Base-by-base conservation (phyloP, 2,888 invertebrate species). In the Drosophila koepferae region DNA sequence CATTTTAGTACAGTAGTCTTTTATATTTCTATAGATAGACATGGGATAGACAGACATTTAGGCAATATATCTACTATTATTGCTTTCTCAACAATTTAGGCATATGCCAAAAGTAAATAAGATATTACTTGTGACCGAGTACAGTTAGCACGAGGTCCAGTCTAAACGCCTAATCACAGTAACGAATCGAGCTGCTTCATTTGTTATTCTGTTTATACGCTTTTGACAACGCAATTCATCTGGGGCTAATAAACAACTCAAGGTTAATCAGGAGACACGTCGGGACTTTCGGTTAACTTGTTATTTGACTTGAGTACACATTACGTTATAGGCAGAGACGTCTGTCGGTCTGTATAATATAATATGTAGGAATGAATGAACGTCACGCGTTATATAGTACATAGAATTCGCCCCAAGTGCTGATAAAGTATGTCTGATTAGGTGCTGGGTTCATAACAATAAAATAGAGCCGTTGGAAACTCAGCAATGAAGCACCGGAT, bases 361-460 rank as follows among this genome's bases (percentile, higher is more conserved):
- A 16, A 9, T 20, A 36, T 53, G 7, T 53, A 4, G 8, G 2
- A 8, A 20, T 34, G 49, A 51, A 51, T 51, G 49, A 51, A 34
- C 18, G 31, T 40, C 23, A 46, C 1, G 36, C 46, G 20, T 40
- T 28, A 28, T 28, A 28, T 28, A 20, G 20, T 20, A 28, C 28
- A 40, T 23, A 12, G 38, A 46, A 41, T 51, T 41, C 34, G 49
- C 51, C 34, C 68, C 61, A 38, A 73, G 71, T 76, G 73, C 66
- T 70, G 63, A 73, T 76, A 73, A 65, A 49, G 55, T 59, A 23
- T 14, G 36, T 44, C 61, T 66, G 75, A 75, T 75, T 53, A 63
- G 46, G 2, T 23, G 54, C 34, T n/a, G 23, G 58, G 61, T 59
- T 62, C 34, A 55, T 67, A 51, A 51, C 40, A 49, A 12, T 38